A percentile compares a stretch with the other conserved stretches of the same genome.
phyloP scores from a whole-genome alignment of 2,888 invertebrate species.

The Sepiola atlantica region DNA sequence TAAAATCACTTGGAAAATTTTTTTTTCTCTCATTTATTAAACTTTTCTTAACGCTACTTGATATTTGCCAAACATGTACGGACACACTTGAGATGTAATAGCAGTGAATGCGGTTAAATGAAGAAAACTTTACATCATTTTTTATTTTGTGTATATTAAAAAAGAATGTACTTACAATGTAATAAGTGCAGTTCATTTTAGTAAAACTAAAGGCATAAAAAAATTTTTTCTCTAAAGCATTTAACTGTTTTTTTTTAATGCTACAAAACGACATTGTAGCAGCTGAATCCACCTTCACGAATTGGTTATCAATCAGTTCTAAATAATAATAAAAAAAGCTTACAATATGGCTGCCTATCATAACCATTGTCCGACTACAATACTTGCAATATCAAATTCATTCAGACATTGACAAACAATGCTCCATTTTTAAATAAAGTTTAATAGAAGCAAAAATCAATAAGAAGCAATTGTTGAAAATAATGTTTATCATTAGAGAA shows the following conservation, averaged over 20 bases:
- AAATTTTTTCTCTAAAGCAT: background rate
- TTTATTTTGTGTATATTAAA: too few species aligned
- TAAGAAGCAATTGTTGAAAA: background rate
- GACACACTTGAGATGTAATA: too few species aligned
- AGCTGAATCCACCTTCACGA: background rate
- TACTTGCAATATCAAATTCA: background rate
- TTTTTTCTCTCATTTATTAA: too few species aligned
- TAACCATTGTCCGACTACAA: background rate
- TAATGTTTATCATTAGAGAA: background rate
- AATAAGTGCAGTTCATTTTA: background rate
- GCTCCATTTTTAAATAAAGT: background rate
- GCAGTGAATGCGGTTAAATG: too few species aligned
- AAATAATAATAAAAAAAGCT: background rate
- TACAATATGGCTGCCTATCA: background rate
- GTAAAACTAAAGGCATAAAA: background rate
- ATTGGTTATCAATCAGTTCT: background rate
- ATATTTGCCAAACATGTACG: too few species aligned
- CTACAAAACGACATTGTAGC: background rate
- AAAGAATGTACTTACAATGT: background rate
- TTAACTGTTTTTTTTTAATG: too few species aligned
- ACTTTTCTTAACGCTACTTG: too few species aligned
- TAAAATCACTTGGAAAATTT: too few species aligned
- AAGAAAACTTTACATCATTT: too few species aligned
- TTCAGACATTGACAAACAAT: background rate
- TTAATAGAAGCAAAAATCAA: background rate